phyloP scores from a whole-genome alignment of 2,113 vertebrate genomes.

The Spea multiplicata region DNA sequence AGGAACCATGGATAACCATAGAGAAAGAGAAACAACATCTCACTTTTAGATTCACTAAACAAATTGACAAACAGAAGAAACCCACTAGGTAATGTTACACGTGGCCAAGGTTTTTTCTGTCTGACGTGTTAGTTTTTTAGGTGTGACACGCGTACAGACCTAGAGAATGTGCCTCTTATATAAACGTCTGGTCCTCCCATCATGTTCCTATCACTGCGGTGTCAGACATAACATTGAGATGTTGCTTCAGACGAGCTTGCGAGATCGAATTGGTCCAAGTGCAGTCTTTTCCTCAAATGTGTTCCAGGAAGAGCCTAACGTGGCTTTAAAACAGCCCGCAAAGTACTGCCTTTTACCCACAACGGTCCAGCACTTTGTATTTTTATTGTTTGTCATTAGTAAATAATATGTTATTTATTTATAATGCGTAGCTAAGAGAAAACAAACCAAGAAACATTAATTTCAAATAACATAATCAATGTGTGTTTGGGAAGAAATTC shows the following conservation, averaged over 20 bases:
- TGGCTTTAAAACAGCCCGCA: not conserved
- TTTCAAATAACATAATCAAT: slow-evolving; percentile 35
- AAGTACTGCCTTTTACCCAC: not conserved
- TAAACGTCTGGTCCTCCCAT: not conserved
- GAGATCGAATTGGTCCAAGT: not conserved
- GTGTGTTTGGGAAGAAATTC: slow-evolving; percentile 29
- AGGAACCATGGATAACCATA: no score
- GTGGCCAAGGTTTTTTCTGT: no score
- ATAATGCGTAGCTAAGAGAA: slow-evolving; percentile 10
- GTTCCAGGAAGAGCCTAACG: slow-evolving; percentile 5
- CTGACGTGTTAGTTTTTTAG: no score
- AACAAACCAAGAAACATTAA: slow-evolving; percentile 14
- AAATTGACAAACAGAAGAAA: no score
- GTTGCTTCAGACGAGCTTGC: not conserved
- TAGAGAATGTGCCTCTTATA: not conserved
- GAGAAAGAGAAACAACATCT: no score
- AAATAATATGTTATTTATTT: slow-evolving; percentile 15
- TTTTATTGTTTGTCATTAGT: slow-evolving; percentile 15
- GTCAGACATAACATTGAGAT: slow-evolving; percentile 7
- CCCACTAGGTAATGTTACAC: no score
- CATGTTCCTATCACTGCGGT: not conserved
- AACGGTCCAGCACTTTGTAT: not conserved
- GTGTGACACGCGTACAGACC: not conserved
- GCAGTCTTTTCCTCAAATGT: not conserved
- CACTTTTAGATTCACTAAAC: no score